These are phyloP conservation scores for Sturnus vulgaris DNA, from an alignment of 2,113 vertebrate species.

Conservation along the genomic window DNA sequence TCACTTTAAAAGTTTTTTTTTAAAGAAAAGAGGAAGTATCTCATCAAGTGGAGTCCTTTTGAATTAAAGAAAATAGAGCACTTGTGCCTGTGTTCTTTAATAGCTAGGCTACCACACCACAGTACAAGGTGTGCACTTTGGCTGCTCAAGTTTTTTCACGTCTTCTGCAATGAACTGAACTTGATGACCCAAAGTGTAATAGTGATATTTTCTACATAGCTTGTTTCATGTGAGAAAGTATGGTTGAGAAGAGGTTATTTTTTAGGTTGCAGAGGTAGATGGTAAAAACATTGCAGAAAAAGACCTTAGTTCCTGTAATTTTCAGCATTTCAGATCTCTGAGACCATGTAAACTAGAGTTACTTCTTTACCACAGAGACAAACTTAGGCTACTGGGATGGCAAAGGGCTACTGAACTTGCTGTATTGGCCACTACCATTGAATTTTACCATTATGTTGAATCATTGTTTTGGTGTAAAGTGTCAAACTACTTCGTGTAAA, in stretches of 20 bases:
- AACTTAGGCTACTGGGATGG: not conserved
- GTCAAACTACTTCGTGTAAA: not conserved
- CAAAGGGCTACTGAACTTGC: not conserved
- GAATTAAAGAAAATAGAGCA: not conserved
- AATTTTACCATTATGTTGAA: not conserved
- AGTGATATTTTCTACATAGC: accelerated
- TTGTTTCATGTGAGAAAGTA: not conserved
- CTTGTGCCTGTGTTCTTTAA: not conserved
- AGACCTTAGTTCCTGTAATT: not conserved
- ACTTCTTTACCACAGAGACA: not conserved
- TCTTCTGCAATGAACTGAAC: not conserved
- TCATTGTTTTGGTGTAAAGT: not conserved
- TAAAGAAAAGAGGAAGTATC: not conserved
- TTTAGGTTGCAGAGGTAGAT: not conserved
- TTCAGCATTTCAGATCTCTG: not conserved
- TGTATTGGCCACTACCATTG: not conserved
- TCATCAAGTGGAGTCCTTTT: not conserved
- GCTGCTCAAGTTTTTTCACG: not conserved
- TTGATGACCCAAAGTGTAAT: not conserved
- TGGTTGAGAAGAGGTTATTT: not conserved
- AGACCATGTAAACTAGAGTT: not conserved
- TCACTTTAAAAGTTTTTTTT: not conserved
- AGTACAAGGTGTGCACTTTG: not conserved
- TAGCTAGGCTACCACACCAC: not conserved
- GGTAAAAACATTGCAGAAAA: not conserved